Evolutionary conservation across 2,888 invertebrate genomes (phyloP).

Genomic region (Ennomos fuscantarius): DNA sequence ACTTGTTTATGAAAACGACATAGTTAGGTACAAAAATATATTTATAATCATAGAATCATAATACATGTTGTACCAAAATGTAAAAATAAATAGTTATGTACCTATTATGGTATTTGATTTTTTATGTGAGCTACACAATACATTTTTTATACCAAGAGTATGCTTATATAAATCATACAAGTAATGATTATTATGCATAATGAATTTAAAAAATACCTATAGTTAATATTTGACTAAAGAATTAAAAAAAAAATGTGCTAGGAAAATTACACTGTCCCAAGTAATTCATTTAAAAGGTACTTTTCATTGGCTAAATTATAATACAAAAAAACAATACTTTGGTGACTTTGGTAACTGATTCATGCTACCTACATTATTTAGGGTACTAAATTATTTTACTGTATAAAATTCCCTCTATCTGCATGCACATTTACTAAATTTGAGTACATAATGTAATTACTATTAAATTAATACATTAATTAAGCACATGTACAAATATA

Average conservation of each 20-base stretch:
- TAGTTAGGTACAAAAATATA: conserved; percentile 43
- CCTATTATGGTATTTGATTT: conserved; percentile 7
- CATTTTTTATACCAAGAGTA: neutral
- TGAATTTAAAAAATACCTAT: too few relatives aligned
- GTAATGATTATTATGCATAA: too few relatives aligned
- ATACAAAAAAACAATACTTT: conserved; percentile 7
- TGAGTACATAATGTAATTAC: neutral
- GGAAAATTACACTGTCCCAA: too few relatives aligned
- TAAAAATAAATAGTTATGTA: conserved; percentile 26
- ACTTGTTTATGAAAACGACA: conserved; percentile 37
- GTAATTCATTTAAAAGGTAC: too few relatives aligned
- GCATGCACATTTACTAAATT: conserved; percentile 1
- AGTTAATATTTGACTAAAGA: too few relatives aligned
- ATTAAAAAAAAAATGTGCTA: too few relatives aligned
- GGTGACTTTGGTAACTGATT: conserved; percentile 27
- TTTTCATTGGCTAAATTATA: too few relatives aligned
- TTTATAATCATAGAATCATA: conserved; percentile 32
- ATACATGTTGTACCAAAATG: conserved; percentile 2
- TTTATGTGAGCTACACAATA: neutral
- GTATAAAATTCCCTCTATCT: neutral
- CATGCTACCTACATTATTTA: conserved; percentile 15
- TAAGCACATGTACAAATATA: too few relatives aligned
- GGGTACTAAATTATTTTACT: neutral
- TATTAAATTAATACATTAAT: too few relatives aligned
- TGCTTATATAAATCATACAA: too few relatives aligned